phyloP scores from a whole-genome alignment of 2,797 vertebrate species.

The Spondyliosoma cantharus region DNA sequence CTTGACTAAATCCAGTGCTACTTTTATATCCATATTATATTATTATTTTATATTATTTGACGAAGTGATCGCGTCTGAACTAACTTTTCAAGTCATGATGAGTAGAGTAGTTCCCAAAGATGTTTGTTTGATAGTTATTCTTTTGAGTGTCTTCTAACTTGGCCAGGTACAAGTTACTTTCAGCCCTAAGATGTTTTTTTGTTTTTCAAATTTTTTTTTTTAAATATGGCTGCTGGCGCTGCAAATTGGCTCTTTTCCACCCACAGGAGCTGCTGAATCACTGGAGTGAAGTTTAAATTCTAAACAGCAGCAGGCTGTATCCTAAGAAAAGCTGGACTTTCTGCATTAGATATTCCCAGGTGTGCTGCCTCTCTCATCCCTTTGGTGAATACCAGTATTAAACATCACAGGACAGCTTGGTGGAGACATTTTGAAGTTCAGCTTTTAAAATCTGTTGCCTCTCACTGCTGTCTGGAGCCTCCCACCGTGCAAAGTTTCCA shows the following conservation, averaged over 20 bases:
- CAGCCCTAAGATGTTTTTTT: conserved; percentile 8
- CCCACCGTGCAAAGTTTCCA: neutral
- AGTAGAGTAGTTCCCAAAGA: neutral
- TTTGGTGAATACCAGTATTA: conserved; percentile 3
- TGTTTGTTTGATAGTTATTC: neutral
- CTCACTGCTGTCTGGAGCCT: neutral
- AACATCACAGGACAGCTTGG: conserved; percentile 16
- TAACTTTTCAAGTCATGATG: neutral
- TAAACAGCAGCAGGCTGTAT: conserved; percentile 14
- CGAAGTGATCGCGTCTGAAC: neutral
- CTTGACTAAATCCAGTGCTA: neutral
- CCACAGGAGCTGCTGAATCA: conserved; percentile 28
- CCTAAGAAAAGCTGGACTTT: conserved; percentile 13
- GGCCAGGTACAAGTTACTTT: neutral
- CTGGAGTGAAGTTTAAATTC: conserved; percentile 14
- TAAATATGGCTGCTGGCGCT: neutral
- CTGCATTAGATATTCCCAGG: conserved; percentile 24
- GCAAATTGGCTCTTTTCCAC: neutral
- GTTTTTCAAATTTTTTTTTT: neutral
- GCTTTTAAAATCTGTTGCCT: neutral
- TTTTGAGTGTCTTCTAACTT: neutral
- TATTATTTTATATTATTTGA: neutral
- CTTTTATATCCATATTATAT: neutral
- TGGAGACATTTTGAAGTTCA: conserved; percentile 6
- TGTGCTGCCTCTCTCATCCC: conserved; percentile 2